Evolutionary conservation across 2,888 invertebrate species (phyloP).

Genomic region (Campaea margaritaria): DNA sequence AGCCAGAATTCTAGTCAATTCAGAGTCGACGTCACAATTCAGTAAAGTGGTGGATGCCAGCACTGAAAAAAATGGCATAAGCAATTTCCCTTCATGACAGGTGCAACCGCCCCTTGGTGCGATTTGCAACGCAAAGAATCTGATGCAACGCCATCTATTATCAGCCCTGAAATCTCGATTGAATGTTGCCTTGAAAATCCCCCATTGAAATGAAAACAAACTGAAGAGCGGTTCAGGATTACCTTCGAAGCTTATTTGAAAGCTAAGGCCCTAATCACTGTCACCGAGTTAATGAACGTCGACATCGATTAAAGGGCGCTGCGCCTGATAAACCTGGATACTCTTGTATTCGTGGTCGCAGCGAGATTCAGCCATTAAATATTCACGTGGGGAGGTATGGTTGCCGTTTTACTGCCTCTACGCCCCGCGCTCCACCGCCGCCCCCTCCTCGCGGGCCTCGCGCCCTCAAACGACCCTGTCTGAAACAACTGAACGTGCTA

Average conservation of each 20-base stretch:
- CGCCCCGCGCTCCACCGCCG: slow-evolving; percentile 39
- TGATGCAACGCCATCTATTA: too few relatives aligned
- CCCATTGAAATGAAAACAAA: slow-evolving; percentile 49
- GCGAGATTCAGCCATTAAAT: slow-evolving; percentile 82
- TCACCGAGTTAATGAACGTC: slow-evolving; percentile 55
- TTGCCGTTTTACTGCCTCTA: slow-evolving; percentile 77
- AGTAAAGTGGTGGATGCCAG: too few relatives aligned
- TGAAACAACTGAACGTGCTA: slow-evolving; percentile 82
- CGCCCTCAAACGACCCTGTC: slow-evolving; percentile 67
- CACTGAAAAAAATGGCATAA: too few relatives aligned
- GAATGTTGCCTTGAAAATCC: not conserved
- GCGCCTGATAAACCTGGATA: slow-evolving; percentile 58
- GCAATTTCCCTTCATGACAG: too few relatives aligned
- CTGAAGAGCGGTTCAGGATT: slow-evolving; percentile 40
- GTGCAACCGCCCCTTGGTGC: too few relatives aligned
- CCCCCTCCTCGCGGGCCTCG: slow-evolving; percentile 49
- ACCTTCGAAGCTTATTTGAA: slow-evolving; percentile 46
- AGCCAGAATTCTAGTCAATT: too few relatives aligned
- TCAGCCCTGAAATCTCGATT: too few relatives aligned
- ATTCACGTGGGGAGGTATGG: slow-evolving; percentile 81
- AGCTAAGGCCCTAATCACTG: slow-evolving; percentile 52
- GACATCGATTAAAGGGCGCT: slow-evolving; percentile 50
- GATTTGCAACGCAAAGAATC: too few relatives aligned
- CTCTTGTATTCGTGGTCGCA: slow-evolving; percentile 66
- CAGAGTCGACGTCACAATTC: too few relatives aligned